A percentile compares a stretch with the other conserved stretches of the same genome.
phyloP scores from a whole-genome alignment of 92 coral and sea anemone genomes.

The Siderastrea siderea region DNA sequence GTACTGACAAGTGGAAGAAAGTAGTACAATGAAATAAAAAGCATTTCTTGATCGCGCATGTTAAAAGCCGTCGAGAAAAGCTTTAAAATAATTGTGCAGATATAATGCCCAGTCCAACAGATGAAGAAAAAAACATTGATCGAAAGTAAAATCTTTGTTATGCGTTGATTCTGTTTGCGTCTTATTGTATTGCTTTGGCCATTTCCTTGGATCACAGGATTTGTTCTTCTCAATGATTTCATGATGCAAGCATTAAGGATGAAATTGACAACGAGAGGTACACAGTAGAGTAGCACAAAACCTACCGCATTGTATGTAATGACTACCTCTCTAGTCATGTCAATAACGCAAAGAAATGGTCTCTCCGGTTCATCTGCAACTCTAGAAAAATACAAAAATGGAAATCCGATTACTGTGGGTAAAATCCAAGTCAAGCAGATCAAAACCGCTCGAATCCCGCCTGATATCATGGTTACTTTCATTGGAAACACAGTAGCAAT shows the following conservation, averaged over 20 bases:
- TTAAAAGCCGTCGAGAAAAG: neutral
- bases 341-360: neutral
- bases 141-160: neutral
- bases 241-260: neutral
- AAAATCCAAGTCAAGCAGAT: neutral
- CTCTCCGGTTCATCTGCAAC: neutral
- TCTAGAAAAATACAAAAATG: neutral
- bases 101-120: neutral
- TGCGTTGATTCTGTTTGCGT: neutral
- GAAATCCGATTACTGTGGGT: neutral
- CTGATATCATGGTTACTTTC: neutral
- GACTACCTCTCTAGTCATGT: neutral
- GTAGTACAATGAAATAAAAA: neutral
- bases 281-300: neutral
- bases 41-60: neutral
- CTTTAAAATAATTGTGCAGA: neutral
- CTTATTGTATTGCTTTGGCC: neutral
- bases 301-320: neutral
- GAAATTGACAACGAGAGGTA: neutral
- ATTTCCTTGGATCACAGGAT: neutral
- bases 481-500: neutral
- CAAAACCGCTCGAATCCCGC: neutral
- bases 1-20: neutral
- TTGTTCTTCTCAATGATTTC: constrained; percentile 2
- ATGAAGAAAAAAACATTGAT: neutral